Evolutionary conservation across 2,888 invertebrate species (phyloP).

Genomic region (Amphipyra berbera): DNA sequence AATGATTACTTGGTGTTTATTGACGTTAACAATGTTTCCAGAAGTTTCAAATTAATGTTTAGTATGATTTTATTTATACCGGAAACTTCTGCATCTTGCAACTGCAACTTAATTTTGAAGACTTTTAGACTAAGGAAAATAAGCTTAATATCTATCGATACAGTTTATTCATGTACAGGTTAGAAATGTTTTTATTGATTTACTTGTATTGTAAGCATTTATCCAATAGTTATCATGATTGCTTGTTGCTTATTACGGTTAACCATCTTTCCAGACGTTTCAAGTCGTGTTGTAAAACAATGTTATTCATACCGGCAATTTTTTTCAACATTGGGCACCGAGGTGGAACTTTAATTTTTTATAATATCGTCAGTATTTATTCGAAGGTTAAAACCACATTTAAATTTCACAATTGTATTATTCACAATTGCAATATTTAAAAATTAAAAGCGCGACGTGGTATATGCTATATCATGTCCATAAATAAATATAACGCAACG

Average conservation of each 20-base stretch:
- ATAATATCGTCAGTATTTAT: constrained; percentile 8
- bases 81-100: neutral
- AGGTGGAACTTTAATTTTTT: constrained; percentile 36
- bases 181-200: constrained; percentile 1
- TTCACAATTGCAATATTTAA: constrained; percentile 30
- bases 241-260: constrained; percentile 5
- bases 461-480: constrained; percentile 32
- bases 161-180: neutral
- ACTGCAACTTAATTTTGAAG: too few relatives aligned
- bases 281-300: constrained; percentile 8
- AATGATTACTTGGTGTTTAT: too few relatives aligned
- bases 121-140: neutral
- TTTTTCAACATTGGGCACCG: constrained; percentile 28
- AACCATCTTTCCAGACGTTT: constrained; percentile 11
- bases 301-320: constrained; percentile 6
- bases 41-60: neutral
- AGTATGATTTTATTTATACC: neutral
- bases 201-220: neutral
- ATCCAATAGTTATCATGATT: constrained; percentile 4
- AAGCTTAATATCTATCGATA: neutral
- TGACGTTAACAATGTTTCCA: neutral
- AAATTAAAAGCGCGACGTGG: constrained; percentile 28
- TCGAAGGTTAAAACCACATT: constrained; percentile 14
- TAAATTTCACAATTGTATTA: constrained; percentile 26
- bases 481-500: constrained; percentile 58